phyloP scores from a whole-genome alignment of 2,888 invertebrate genomes.

The Dasypolia templi region DNA sequence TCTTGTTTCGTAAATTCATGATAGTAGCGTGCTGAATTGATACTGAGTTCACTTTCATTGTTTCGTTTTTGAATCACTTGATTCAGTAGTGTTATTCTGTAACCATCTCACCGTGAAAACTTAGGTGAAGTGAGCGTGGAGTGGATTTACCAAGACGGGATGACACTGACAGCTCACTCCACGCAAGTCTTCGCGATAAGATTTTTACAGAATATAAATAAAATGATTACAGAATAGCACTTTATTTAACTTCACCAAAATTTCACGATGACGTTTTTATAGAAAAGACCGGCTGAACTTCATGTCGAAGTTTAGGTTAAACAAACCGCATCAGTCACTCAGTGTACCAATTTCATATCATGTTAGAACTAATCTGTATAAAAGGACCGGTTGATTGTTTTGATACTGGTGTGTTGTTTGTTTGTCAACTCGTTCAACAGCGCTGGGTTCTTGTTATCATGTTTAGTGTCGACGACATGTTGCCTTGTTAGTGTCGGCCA shows the following conservation, averaged over 20 bases:
- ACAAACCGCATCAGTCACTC: neutral
- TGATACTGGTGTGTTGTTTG: slow-evolving; percentile 23
- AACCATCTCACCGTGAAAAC: neutral
- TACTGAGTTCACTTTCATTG: neutral
- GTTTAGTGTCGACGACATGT: slow-evolving; percentile 50
- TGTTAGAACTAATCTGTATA: slow-evolving; percentile 38
- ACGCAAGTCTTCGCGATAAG: too few relatives aligned
- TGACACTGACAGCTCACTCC: too few relatives aligned
- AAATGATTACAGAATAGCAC: too few relatives aligned
- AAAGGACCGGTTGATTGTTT: slow-evolving; percentile 45
- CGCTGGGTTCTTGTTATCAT: slow-evolving; percentile 43
- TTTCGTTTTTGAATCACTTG: neutral
- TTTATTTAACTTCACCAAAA: too few relatives aligned
- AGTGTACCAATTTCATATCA: neutral
- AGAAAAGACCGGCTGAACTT: neutral
- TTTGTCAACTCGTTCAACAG: slow-evolving; percentile 51
- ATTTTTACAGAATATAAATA: too few relatives aligned
- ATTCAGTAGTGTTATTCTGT: neutral
- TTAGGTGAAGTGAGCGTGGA: neutral
- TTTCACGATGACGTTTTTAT: too few relatives aligned
- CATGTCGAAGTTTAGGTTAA: neutral
- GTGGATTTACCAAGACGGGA: too few relatives aligned
- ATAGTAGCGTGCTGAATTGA: neutral
- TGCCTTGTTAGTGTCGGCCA: slow-evolving; percentile 55
- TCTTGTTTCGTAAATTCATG: slow-evolving; percentile 17